Evolutionary conservation across 2,888 invertebrate genomes (phyloP).

Genomic region (Coenonympha glycerion): DNA sequence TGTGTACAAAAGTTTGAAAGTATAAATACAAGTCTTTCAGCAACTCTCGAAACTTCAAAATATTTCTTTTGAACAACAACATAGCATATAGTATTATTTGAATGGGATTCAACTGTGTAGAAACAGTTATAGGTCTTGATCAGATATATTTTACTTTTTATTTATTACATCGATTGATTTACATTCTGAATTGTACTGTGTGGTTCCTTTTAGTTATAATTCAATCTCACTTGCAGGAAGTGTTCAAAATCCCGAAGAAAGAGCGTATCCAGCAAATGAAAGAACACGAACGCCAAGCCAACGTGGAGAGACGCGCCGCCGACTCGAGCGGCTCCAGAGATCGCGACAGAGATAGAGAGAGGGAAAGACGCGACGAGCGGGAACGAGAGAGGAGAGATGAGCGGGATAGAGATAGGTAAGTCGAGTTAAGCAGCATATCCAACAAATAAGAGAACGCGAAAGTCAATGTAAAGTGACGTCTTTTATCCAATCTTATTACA

Average conservation of each 20-base stretch:
- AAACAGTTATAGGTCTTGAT: too few relatives aligned
- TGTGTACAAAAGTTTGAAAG: background rate
- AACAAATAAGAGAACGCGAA: constrained; percentile 45
- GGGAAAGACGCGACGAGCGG: constrained; percentile 41
- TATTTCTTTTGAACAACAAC: too few relatives aligned
- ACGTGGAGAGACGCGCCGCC: constrained; percentile 72
- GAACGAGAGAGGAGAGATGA: constrained; percentile 39
- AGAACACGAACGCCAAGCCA: constrained; percentile 94
- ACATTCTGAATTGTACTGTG: too few relatives aligned
- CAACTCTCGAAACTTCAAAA: too few relatives aligned
- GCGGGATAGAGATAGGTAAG: constrained; percentile 43
- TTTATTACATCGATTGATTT: too few relatives aligned
- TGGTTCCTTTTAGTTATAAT: too few relatives aligned
- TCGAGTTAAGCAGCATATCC: too few relatives aligned
- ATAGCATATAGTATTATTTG: too few relatives aligned
- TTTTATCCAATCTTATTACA: too few relatives aligned
- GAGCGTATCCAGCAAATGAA: constrained; percentile 96
- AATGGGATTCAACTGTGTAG: too few relatives aligned
- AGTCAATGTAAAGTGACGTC: constrained; percentile 46
- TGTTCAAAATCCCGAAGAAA: constrained; percentile 94
- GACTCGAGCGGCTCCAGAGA: constrained; percentile 65
- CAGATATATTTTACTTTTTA: too few relatives aligned
- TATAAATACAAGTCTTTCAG: too few relatives aligned
- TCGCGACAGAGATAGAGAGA: constrained; percentile 48
- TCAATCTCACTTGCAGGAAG: constrained; percentile 52